Conservation (phyloP, 1,140 invertebrate species). For the Pseudomyrmex cubaensis region DNA sequence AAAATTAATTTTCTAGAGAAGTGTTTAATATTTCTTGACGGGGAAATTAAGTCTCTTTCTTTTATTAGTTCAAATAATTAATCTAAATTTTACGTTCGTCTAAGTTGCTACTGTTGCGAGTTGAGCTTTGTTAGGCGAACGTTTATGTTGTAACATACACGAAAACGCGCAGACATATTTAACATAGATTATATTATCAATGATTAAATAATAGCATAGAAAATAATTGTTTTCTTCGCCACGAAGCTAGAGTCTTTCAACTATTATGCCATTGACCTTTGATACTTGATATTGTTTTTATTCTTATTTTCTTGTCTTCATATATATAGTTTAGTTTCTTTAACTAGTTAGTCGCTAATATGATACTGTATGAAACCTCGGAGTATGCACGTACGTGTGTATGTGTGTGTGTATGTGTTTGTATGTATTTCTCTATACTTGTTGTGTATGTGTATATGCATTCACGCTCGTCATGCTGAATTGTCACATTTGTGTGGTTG, state of each 20-base stretch:
- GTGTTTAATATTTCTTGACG: neutral
- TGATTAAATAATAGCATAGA: constrained; percentile 60
- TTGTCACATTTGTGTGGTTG: constrained; percentile 11
- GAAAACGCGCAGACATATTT: constrained; percentile 17
- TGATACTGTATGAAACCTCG: constrained; percentile 47
- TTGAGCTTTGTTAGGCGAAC: constrained; percentile 17
- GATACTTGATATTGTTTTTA: constrained; percentile 55
- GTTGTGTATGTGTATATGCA: constrained; percentile 25
- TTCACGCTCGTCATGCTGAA: constrained; percentile 6
- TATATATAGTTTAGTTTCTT: constrained; percentile 37
- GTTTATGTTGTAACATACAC: neutral
- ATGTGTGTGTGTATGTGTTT: neutral
- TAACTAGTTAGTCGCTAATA: constrained; percentile 47
- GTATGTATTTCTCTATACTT: neutral
- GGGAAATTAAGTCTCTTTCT: neutral
- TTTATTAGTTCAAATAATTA: no score
- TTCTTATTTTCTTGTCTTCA: constrained; percentile 38
- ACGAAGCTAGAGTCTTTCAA: constrained; percentile 52
- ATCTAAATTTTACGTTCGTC: neutral
- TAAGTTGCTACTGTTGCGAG: neutral
- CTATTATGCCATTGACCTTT: constrained; percentile 57
- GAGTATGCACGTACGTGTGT: constrained; percentile 35
- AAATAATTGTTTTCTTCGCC: constrained; percentile 57
- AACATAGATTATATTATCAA: constrained; percentile 54
- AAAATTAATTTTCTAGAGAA: constrained; percentile 32